phyloP scores from a whole-genome alignment of 2,113 vertebrate genomes.

The Halcyon malimbica region DNA sequence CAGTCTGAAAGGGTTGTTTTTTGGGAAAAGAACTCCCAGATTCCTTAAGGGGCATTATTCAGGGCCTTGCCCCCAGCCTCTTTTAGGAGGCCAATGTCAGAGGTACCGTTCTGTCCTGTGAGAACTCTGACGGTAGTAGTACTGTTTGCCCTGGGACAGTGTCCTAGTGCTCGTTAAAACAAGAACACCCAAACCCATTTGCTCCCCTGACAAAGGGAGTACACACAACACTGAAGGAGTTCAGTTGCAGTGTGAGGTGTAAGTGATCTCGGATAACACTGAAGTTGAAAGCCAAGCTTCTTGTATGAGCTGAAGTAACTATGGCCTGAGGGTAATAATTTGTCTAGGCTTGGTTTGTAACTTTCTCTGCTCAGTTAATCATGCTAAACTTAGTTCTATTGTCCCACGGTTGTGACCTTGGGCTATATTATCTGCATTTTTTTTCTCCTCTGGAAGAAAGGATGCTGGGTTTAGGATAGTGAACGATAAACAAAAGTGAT shows the following conservation, averaged over 20 bases:
- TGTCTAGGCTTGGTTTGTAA: neutral
- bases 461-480: neutral
- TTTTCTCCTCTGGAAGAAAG: neutral
- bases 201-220: neutral
- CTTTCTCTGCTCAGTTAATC: neutral
- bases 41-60: neutral
- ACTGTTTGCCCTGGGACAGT: neutral
- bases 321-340: neutral
- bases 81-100: neutral
- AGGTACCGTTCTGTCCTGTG: neutral
- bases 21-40: neutral
- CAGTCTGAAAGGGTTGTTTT: neutral
- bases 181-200: neutral
- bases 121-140: neutral
- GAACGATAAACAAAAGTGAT: neutral
- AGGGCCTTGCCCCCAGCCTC: neutral
- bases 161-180: neutral
- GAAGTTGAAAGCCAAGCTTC: neutral
- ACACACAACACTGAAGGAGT: neutral
- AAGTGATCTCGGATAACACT: neutral
- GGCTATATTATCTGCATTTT: neutral
- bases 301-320: neutral
- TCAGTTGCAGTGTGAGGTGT: neutral
- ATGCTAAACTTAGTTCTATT: neutral
- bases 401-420: neutral